Percentiles rank a stretch among this genome's conserved stretches.
phyloP scores from a whole-genome alignment of 2,888 invertebrate species.

The Tachina grossa region DNA sequence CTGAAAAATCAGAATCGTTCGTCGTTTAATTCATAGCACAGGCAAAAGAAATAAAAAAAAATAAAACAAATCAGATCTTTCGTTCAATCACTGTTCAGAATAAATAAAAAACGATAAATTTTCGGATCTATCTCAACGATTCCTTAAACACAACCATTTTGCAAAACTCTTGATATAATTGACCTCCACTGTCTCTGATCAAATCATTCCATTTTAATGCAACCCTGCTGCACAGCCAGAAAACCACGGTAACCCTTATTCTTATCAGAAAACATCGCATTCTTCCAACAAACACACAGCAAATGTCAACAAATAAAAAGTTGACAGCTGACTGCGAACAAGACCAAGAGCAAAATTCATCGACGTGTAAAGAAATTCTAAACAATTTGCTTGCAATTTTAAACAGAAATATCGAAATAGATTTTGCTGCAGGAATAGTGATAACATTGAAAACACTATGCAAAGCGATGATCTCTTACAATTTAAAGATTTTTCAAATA shows the following conservation, averaged over 20 bases:
- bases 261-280: slow-evolving; percentile 44
- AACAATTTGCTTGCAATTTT: slow-evolving; percentile 21
- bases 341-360: slow-evolving; percentile 5
- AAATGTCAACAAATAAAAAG: slow-evolving; percentile 63
- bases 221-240: background rate
- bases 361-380: slow-evolving; percentile 58
- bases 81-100: too few species aligned
- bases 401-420: background rate
- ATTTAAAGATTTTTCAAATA: slow-evolving; percentile 89
- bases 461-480: slow-evolving; percentile 84
- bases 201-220: background rate
- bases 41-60: too few species aligned
- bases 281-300: slow-evolving; percentile 23
- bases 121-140: too few species aligned
- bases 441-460: slow-evolving; percentile 34
- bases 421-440: background rate
- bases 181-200: too few species aligned
- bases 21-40: too few species aligned
- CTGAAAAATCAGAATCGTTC: too few species aligned
- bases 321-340: slow-evolving; percentile 55
- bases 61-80: too few species aligned
- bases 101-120: too few species aligned
- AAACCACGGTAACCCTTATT: slow-evolving; percentile 16
- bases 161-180: too few species aligned
- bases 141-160: too few species aligned